phyloP scores from a whole-genome alignment of 2,113 vertebrate species.

The Bos taurus region DNA sequence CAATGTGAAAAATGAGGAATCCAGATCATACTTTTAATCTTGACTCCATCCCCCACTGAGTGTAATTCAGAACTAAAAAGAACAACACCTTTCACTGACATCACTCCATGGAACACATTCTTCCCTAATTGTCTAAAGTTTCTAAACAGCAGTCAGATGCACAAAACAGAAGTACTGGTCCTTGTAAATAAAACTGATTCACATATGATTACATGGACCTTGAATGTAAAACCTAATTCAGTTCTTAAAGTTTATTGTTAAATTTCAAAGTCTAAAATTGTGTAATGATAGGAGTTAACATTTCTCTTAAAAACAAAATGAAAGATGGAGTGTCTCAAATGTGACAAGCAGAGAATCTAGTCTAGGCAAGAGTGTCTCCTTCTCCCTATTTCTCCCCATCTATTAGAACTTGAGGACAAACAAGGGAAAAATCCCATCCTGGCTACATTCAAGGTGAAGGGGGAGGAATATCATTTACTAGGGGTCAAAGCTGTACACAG shows the following conservation, averaged over 20 bases:
- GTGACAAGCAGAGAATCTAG: neutral
- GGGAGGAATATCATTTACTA: neutral
- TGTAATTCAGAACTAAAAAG: neutral
- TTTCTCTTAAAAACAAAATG: neutral
- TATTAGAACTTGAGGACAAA: neutral
- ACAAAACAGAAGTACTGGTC: neutral
- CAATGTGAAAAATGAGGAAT: neutral
- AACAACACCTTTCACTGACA: neutral
- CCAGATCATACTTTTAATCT: neutral
- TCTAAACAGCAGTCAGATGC: neutral
- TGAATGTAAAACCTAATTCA: constrained; percentile 10
- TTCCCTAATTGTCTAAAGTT: neutral
- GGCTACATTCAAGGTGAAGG: neutral
- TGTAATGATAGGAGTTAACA: neutral
- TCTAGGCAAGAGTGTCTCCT: neutral
- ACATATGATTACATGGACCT: neutral
- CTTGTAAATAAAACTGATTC: neutral
- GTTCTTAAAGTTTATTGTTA: neutral
- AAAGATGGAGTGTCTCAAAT: neutral
- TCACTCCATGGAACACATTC: neutral
- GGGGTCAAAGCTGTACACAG: neutral
- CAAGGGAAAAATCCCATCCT: neutral
- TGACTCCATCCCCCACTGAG: neutral
- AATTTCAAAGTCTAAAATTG: neutral
- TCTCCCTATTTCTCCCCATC: neutral